Base-by-base conservation (phyloP, 2,113 vertebrate genomes). In the Cyprinodon brontotheroides region DNA sequence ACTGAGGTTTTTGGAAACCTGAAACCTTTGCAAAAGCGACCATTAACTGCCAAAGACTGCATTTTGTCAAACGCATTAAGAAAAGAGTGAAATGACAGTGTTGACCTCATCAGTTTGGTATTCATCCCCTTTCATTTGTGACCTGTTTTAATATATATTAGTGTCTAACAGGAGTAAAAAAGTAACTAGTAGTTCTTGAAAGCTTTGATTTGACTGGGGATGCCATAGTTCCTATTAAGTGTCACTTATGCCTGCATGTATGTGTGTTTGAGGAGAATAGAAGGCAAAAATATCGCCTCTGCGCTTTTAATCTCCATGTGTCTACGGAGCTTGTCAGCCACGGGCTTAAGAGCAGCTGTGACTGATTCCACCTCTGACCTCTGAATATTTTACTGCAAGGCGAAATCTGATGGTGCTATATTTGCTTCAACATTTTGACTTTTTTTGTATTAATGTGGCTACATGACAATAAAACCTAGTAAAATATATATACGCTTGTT, bases 321-420 rank as follows among this genome's bases (percentile, higher is more conserved):
- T 80, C 70, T 76, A 66, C n/a, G 0, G 73, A 76, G 68, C 74
- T 77, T 78, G 59, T 70, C 5, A 65, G 86, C 82, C 65, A 80
- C 59, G 65, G 70, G 75, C 82, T 87, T 82, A 53, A 82, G 79
- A 89, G 86, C 87, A 90, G 89, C 89, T 91, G 90, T 85, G 85
- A 85, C 82, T 80, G 78, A 63, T 87, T 87, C 90, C 81, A 87
- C 81, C 86, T 82, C 50, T 87, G 76, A 88, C 80, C 77, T 75
- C 70, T 82, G 81, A 74, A 83, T 88, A 77, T 79, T 87, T 85
- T 78, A 81, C 83, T 82, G 70, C n/a, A 13, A 38, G 80, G 78
- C 53, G 70, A 66, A 61, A 69, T 78, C 74, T 59, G 40, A 68
- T 68, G 67, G 66, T 78, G 41, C 45, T 61, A 48, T 47, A 62